Evolutionary conservation across 2,888 invertebrate species (phyloP), one percentile per base, ranked within the genome.

Genomic region (Dione juno): DNA sequence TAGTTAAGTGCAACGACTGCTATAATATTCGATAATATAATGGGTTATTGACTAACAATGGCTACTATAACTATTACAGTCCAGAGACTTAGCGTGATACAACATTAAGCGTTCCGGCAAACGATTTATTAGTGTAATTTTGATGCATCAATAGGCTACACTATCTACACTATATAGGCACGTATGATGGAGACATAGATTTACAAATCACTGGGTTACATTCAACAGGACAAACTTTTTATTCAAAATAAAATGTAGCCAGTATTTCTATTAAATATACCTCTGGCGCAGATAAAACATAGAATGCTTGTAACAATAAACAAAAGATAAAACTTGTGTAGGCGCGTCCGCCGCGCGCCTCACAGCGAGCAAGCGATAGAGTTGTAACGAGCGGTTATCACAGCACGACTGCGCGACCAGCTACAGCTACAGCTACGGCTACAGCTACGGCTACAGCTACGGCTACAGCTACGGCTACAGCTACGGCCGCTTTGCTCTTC

Each of bases 271-370:
- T 37, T 2, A 37, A 57, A 40, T 57, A 11, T 37, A 37, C 16
- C 16, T 57, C 7, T 2, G 11, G 13, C 37, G 9, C 14, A 14
- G 19, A 37, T 48, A 50, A 19, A 14, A 35, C 14, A 50, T 48
- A 35, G 21, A 61, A 61, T 43, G 28, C 28, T 16, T 61, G 11
- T 45, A 45, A 45, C 61, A 61, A 61, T 35, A 35, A 10, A 16
- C 28, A 1, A 35, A 35, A 61, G 61, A 61, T 61, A 61, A 61
- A 61, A 61, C n/a, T 61, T 45, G 19, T 45, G 45, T 57, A 16
- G 43, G 43, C 61, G 28, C 61, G 14, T 61, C 61, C 61, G 61
- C 28, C n/a, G 7, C 35, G 10, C n/a, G 14, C n/a, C 43, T 10
- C 43, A 28, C 9, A 54, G 9, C 2, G 2, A 48, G 16, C 28